Percentiles rank a stretch among this genome's conserved stretches.
Conservation (phyloP, 2,888 invertebrate species). For the Polyommatus icarus region DNA sequence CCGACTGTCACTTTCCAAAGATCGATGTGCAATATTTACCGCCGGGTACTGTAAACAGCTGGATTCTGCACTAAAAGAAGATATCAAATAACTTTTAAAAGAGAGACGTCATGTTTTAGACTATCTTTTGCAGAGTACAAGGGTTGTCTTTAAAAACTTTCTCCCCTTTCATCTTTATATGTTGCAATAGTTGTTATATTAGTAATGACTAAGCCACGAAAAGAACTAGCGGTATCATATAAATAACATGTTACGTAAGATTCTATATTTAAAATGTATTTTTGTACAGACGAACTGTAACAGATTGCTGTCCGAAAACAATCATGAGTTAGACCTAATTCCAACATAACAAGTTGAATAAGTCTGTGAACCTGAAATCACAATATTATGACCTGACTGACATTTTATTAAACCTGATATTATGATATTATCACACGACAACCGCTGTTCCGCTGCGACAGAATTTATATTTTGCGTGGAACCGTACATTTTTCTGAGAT, state of each 20-base stretch:
- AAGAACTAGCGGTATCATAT: constrained; percentile 18
- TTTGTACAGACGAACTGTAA: constrained; percentile 21
- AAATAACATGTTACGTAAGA: constrained; percentile 30
- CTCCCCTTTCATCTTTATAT: background rate
- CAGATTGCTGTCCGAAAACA: constrained; percentile 10
- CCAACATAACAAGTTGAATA: background rate
- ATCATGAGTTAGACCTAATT: background rate
- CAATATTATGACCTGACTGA: too few relatives aligned
- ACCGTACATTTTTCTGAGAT: too few relatives aligned
- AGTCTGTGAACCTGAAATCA: background rate
- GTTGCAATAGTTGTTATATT: constrained; percentile 2
- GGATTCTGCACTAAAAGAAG: background rate
- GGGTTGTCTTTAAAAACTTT: background rate
- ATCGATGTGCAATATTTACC: too few relatives aligned
- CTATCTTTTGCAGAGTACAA: background rate
- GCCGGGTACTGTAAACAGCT: too few relatives aligned
- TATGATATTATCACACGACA: too few relatives aligned
- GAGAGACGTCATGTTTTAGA: background rate
- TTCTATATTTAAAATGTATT: constrained; percentile 30
- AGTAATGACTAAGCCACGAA: constrained; percentile 22
- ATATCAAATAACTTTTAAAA: background rate
- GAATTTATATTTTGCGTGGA: too few relatives aligned
- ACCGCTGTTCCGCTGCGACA: too few relatives aligned
- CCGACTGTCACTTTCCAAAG: too few relatives aligned
- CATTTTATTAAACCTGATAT: too few relatives aligned